These are phyloP conservation scores for Euphonia xanthogaster DNA, from an alignment of 2,797 vertebrate genomes.

Conservation along the genomic window DNA sequence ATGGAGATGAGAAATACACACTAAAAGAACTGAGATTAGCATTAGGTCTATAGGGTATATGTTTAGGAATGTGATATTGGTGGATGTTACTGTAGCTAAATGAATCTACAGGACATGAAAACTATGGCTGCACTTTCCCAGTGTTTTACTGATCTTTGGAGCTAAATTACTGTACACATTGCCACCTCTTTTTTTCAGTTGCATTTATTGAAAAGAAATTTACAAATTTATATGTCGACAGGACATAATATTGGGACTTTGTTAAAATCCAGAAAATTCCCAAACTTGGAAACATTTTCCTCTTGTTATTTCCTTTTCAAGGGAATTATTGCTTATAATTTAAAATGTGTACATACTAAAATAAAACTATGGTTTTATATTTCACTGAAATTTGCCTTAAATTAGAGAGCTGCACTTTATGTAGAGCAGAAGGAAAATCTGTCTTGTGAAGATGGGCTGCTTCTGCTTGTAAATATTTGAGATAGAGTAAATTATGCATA, in stretches of 20 bases:
- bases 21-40: slow-evolving; percentile 73
- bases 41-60: slow-evolving; percentile 63
- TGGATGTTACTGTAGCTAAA: slow-evolving; percentile 48
- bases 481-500: slow-evolving; percentile 65
- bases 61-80: slow-evolving; percentile 33
- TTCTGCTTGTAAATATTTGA: slow-evolving; percentile 78
- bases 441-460: slow-evolving; percentile 66
- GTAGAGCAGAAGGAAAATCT: slow-evolving; percentile 72
- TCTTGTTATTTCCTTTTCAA: slow-evolving; percentile 57
- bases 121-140: slow-evolving; percentile 35
- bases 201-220: slow-evolving; percentile 56
- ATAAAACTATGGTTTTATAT: slow-evolving; percentile 77
- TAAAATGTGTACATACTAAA: slow-evolving; percentile 73
- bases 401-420: slow-evolving; percentile 83
- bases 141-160: slow-evolving; percentile 48
- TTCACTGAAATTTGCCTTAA: slow-evolving; percentile 84
- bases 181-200: slow-evolving; percentile 49
- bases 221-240: slow-evolving; percentile 15
- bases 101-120: slow-evolving; percentile 12
- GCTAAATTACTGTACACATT: slow-evolving; percentile 59
- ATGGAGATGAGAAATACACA: slow-evolving; percentile 75
- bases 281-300: slow-evolving; percentile 46
- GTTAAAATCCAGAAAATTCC: slow-evolving; percentile 59
- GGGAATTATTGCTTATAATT: slow-evolving; percentile 67
- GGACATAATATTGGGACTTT: slow-evolving; percentile 51